A percentile compares a stretch with the other conserved stretches of the same genome.
These are phyloP conservation scores for Drosophila nannoptera DNA, from an alignment of 1,140 invertebrate species.

Conservation along the genomic window DNA sequence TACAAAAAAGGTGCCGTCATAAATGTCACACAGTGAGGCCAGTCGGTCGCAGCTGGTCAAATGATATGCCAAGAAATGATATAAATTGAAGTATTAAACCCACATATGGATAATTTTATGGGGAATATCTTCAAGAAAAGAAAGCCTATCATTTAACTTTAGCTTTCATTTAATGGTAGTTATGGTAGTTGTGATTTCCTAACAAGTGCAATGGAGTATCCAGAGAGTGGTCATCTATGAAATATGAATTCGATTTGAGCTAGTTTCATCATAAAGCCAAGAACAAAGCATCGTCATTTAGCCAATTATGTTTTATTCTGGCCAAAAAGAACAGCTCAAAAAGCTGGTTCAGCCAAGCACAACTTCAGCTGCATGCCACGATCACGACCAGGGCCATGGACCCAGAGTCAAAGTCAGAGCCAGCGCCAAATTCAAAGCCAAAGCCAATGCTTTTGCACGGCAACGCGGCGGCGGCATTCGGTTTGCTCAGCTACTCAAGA, in stretches of 20 bases:
- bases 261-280: background rate
- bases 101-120: no score
- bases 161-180: no score
- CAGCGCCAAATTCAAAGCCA: conserved; percentile 7
- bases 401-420: conserved; percentile 2
- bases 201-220: no score
- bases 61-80: no score
- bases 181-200: no score
- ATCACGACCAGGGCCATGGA: conserved; percentile 29
- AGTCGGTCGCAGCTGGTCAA: no score
- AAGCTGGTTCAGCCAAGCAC: conserved; percentile 10
- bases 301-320: conserved; percentile 14
- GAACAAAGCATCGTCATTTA: background rate
- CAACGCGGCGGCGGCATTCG: background rate
- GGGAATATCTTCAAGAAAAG: no score
- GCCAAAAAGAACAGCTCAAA: conserved; percentile 15
- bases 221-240: no score
- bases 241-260: no score
- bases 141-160: no score
- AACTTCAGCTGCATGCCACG: conserved; percentile 39
- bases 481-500: conserved; percentile 25
- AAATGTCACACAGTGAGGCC: conserved; percentile 13
- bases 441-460: background rate
- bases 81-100: no score
- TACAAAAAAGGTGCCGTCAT: conserved; percentile 53